phyloP scores from a whole-genome alignment of 1,140 invertebrate species.

The Leptoteleia sp. region DNA sequence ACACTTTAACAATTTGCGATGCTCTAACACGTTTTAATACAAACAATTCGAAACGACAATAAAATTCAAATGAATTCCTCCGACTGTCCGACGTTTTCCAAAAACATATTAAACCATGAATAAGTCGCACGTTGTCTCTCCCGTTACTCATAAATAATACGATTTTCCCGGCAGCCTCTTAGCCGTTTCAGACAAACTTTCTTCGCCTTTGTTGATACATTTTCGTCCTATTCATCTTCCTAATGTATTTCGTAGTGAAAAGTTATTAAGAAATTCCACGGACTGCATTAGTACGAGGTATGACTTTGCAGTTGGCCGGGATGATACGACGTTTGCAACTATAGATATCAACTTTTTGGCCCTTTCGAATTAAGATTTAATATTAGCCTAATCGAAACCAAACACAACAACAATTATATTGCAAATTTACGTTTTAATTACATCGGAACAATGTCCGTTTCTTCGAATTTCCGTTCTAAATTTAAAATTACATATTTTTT shows the following conservation, averaged over 20 bases:
- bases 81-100: slow-evolving; percentile 1
- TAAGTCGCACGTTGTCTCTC: slow-evolving; percentile 35
- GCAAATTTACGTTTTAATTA: too few relatives aligned
- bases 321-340: slow-evolving; percentile 42
- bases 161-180: slow-evolving; percentile 27
- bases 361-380: too few relatives aligned
- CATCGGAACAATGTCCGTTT: too few relatives aligned
- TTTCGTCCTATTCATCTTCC: slow-evolving; percentile 56
- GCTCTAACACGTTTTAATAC: slow-evolving; percentile 7
- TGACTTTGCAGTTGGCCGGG: slow-evolving; percentile 47
- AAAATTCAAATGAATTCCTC: slow-evolving; percentile 24
- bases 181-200: slow-evolving; percentile 25
- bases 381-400: too few relatives aligned
- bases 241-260: slow-evolving; percentile 55
- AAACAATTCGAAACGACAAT: slow-evolving; percentile 13
- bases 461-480: too few relatives aligned
- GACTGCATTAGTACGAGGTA: slow-evolving; percentile 46
- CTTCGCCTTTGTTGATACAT: slow-evolving; percentile 41
- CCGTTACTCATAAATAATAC: slow-evolving; percentile 43
- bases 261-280: slow-evolving; percentile 63
- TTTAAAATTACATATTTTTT: too few relatives aligned
- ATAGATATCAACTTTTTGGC: slow-evolving; percentile 12
- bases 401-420: too few relatives aligned
- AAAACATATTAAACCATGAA: slow-evolving; percentile 47
- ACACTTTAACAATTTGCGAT: not conserved